These are phyloP conservation scores for Schlechtendalia chinensis DNA, from an alignment of 1,140 invertebrate genomes.

Conservation along the genomic window DNA sequence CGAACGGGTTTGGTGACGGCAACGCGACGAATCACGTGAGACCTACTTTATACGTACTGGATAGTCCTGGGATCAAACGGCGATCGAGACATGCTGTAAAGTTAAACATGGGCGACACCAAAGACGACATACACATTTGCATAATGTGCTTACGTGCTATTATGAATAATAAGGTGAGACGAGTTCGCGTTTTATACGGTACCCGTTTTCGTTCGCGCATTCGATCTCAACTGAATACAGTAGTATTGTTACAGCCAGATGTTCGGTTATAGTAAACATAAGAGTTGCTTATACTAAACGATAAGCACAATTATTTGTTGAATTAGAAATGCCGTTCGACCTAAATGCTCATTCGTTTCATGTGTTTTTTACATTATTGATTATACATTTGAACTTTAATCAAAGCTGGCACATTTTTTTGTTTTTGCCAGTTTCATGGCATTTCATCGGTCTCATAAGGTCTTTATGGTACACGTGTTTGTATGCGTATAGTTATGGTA, in stretches of 20 bases:
- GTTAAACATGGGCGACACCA: conserved; percentile 95
- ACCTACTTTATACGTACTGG: conserved; percentile 57
- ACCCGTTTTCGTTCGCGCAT: neutral
- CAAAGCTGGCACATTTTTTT: conserved; percentile 31
- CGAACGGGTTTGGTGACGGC: conserved; percentile 28
- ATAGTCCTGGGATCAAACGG: conserved; percentile 70
- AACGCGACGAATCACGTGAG: conserved; percentile 39
- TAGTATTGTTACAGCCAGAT: no score
- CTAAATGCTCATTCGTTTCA: conserved; percentile 6
- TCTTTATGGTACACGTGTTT: neutral
- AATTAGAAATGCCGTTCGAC: conserved; percentile 28
- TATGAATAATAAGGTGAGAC: conserved; percentile 95
- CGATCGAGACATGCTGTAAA: conserved; percentile 81
- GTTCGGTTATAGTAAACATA: neutral
- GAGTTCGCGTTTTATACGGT: neutral
- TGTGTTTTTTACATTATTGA: conserved; percentile 10
- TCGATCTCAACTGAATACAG: neutral
- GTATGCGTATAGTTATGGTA: neutral
- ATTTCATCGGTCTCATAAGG: conserved; percentile 21
- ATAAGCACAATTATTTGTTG: neutral
- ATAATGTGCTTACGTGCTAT: conserved; percentile 98
- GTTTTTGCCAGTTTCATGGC: conserved; percentile 20
- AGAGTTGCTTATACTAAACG: no score
- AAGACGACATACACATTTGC: conserved; percentile 98
- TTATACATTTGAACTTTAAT: conserved; percentile 46